Evolutionary conservation across 2,888 invertebrate genomes (phyloP).

Genomic region (Aleiodes alternator): DNA sequence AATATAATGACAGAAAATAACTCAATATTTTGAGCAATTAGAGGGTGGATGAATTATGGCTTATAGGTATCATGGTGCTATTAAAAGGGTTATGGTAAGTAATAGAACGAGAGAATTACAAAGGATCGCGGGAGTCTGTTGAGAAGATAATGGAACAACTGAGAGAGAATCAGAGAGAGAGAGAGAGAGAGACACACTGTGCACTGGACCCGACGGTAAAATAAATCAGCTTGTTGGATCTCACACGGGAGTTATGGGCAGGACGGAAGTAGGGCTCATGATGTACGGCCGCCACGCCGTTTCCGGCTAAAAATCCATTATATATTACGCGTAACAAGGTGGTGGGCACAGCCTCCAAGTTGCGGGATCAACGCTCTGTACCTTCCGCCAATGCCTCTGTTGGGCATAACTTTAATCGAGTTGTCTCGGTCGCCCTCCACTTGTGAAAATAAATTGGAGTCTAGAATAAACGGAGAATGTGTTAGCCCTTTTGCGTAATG

Average conservation of each 20-base stretch:
- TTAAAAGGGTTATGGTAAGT: constrained; percentile 26
- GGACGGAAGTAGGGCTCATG: constrained; percentile 71
- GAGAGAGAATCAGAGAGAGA: constrained; percentile 50
- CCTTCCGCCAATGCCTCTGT: constrained; percentile 53
- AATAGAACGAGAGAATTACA: constrained; percentile 50
- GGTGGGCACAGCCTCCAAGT: constrained; percentile 60
- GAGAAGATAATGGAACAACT: constrained; percentile 67
- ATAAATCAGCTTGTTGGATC: constrained; percentile 68
- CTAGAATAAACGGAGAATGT: constrained; percentile 34
- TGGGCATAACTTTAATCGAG: constrained; percentile 67
- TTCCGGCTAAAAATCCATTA: constrained; percentile 73
- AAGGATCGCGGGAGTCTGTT: constrained; percentile 62
- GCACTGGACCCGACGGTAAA: constrained; percentile 58
- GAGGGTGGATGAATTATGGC: constrained; percentile 8
- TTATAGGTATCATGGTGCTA: constrained; percentile 20
- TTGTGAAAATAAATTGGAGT: constrained; percentile 43
- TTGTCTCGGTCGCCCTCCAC: constrained; percentile 55
- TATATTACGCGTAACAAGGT: constrained; percentile 70
- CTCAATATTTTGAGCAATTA: constrained; percentile 25
- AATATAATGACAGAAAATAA: constrained; percentile 12
- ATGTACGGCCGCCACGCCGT: constrained; percentile 70
- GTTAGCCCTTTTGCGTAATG: not conserved
- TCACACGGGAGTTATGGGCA: constrained; percentile 64
- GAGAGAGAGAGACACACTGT: constrained; percentile 44
- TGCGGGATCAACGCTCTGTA: constrained; percentile 51